phyloP scores from a whole-genome alignment of 64 coral and sea anemone species.

The Montipora foliosa region DNA sequence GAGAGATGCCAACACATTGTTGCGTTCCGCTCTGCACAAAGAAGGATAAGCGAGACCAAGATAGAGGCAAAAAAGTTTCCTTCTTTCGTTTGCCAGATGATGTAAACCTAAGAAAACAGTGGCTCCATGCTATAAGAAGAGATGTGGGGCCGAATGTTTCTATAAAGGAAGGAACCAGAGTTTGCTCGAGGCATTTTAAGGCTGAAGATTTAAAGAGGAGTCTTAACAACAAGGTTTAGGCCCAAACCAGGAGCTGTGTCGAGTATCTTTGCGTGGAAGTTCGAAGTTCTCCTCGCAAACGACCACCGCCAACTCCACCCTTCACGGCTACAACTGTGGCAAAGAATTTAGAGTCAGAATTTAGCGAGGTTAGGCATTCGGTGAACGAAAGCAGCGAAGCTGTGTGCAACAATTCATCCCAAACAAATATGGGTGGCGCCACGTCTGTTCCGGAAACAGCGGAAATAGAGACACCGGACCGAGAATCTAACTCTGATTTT shows the following conservation, averaged over 20 bases:
- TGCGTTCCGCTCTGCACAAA: no score
- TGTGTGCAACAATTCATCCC: no score
- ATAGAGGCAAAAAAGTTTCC: background rate
- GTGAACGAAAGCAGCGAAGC: no score
- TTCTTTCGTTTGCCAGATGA: background rate
- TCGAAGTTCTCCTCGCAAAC: no score
- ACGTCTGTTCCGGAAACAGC: background rate
- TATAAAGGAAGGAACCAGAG: background rate
- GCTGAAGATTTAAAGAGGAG: constrained; percentile 7
- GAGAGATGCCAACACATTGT: no score
- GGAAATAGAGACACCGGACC: background rate
- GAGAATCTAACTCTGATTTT: constrained; percentile 2
- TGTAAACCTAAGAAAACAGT: background rate
- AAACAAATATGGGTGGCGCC: background rate
- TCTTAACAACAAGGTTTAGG: background rate
- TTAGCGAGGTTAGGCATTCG: no score
- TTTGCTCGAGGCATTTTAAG: constrained; percentile 24
- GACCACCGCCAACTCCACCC: no score
- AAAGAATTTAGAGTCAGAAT: no score
- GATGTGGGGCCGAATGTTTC: constrained; percentile 9
- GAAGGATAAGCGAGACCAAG: background rate
- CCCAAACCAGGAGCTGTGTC: no score
- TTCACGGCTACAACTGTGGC: no score
- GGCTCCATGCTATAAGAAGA: constrained; percentile 34
- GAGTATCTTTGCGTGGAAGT: no score